A percentile compares a stretch with the other conserved stretches of the same genome.
These are phyloP conservation scores for Temnothorax rugatulus DNA, from an alignment of 2,888 invertebrate species.

Conservation along the genomic window DNA sequence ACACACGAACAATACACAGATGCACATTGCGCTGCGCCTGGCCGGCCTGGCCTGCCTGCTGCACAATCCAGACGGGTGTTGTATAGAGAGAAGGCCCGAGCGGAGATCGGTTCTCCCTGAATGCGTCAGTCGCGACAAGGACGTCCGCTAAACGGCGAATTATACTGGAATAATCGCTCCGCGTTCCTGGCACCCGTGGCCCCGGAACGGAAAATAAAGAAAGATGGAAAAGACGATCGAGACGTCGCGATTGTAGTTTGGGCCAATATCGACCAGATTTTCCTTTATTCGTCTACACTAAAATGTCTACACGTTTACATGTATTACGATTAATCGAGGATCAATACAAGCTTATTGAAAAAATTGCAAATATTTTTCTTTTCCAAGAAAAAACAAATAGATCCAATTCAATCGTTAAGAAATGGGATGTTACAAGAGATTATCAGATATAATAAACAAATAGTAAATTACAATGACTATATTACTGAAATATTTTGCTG, in stretches of 20 bases:
- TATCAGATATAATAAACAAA: background rate
- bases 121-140: conserved; percentile 82
- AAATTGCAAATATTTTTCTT: background rate
- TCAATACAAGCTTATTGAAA: background rate
- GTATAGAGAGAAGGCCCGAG: conserved; percentile 29
- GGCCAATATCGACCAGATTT: background rate
- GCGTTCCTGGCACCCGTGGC: conserved; percentile 68
- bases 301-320: background rate
- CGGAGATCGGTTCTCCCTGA: conserved; percentile 70
- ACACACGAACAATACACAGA: conserved; percentile 30
- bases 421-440: background rate
- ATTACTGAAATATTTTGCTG: background rate
- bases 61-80: conserved; percentile 19
- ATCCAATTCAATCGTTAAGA: background rate
- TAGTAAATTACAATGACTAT: background rate
- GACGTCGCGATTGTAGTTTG: background rate
- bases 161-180: conserved; percentile 80
- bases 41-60: background rate
- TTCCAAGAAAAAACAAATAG: background rate
- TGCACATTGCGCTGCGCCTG: background rate
- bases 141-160: conserved; percentile 82
- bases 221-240: background rate
- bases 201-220: conserved; percentile 45
- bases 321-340: background rate
- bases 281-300: conserved; percentile 49